Percentiles rank a stretch among this genome's conserved stretches.
phyloP scores from a whole-genome alignment of 2,113 vertebrate genomes.

The Sinocyclocheilus maitianheensis region DNA sequence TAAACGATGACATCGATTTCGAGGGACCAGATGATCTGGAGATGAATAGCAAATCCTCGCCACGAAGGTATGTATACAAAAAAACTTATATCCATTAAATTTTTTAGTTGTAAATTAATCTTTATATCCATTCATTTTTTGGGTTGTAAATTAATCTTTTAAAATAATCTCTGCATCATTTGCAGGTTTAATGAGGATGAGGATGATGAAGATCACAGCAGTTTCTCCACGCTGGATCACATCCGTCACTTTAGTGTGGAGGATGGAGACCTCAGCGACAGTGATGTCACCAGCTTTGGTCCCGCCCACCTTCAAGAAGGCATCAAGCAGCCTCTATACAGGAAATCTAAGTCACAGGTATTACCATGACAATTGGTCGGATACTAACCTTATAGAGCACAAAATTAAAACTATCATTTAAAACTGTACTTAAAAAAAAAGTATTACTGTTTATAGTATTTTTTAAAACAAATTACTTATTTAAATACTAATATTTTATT shows the following conservation, averaged over 20 bases:
- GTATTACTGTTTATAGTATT: too few relatives aligned
- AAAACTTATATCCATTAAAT: not conserved
- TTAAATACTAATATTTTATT: too few relatives aligned
- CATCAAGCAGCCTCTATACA: conserved; percentile 93
- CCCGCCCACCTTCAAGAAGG: conserved; percentile 85
- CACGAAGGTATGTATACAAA: conserved; percentile 77
- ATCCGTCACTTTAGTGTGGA: conserved; percentile 96
- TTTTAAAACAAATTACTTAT: too few relatives aligned
- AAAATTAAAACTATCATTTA: not conserved
- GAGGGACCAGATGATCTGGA: conserved; percentile 82
- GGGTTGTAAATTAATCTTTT: too few relatives aligned
- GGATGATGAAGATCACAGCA: conserved; percentile 89
- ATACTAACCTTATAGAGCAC: conserved; percentile 60
- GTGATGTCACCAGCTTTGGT: conserved; percentile 83
- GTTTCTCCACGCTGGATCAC: conserved; percentile 93
- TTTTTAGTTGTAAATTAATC: too few relatives aligned
- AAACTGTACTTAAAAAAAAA: too few relatives aligned
- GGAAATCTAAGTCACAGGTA: conserved; percentile 99
- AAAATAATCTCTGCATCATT: not conserved
- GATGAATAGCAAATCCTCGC: conserved; percentile 87
- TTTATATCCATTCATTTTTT: too few relatives aligned
- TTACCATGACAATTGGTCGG: too few relatives aligned
- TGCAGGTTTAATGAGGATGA: conserved; percentile 84
- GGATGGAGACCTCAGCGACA: conserved; percentile 87
- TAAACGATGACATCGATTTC: conserved; percentile 82